Evolutionary conservation across 92 coral and sea anemone genomes (phyloP).

Genomic region (Bergia puertoricense): DNA sequence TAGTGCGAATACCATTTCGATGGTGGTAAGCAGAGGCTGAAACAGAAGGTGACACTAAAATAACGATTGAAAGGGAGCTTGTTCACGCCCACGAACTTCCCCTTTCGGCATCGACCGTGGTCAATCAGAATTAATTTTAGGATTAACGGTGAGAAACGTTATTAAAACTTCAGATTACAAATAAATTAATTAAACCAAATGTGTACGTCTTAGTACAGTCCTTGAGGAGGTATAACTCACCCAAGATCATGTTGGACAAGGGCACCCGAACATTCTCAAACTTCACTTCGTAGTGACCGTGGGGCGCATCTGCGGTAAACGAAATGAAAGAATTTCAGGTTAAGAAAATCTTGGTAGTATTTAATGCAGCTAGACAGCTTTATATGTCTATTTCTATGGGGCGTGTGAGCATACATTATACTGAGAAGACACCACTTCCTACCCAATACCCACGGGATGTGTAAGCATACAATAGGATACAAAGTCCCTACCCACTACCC

Average conservation of each 20-base stretch:
- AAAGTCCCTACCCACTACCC: too few relatives aligned
- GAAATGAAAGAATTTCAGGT: too few relatives aligned
- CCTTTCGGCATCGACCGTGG: not conserved
- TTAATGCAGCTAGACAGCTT: too few relatives aligned
- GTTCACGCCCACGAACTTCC: not conserved
- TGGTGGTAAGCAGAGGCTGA: not conserved
- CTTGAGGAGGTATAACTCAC: constrained; percentile 50
- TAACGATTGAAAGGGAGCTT: not conserved
- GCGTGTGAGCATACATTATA: too few relatives aligned
- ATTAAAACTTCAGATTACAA: too few relatives aligned
- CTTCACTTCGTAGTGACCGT: constrained; percentile 87
- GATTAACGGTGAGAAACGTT: not conserved
- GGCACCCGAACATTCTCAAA: constrained; percentile 91
- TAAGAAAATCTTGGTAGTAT: too few relatives aligned
- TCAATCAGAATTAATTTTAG: not conserved
- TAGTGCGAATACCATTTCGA: not conserved
- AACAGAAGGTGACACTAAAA: not conserved
- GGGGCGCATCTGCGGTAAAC: constrained; percentile 83
- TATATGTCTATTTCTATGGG: too few relatives aligned
- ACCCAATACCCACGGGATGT: too few relatives aligned
- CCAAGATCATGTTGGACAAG: constrained; percentile 82
- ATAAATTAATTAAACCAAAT: too few relatives aligned
- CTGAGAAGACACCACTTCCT: too few relatives aligned
- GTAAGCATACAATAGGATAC: too few relatives aligned
- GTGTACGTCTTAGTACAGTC: too few relatives aligned